Percentiles rank a stretch among this genome's conserved stretches.
These are phyloP conservation scores for Oryzias dopingdopingensis DNA, from an alignment of 2,797 vertebrate species.

Conservation along the genomic window DNA sequence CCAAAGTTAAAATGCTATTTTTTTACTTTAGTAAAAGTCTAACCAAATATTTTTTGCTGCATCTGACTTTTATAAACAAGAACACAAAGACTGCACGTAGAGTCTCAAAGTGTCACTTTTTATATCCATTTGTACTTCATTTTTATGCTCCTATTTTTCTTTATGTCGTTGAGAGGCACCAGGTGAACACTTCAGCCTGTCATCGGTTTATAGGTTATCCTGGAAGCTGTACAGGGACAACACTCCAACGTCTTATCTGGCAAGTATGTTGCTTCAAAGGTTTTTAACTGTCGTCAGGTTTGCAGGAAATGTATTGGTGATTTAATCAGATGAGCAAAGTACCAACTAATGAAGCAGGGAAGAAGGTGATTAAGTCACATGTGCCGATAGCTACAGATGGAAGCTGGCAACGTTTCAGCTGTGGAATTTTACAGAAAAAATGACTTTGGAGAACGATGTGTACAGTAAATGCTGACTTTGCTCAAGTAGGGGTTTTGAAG, in stretches of 20 bases:
- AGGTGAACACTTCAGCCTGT: background rate
- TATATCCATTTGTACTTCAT: background rate
- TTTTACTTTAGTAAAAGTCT: too few species aligned
- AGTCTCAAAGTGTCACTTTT: background rate
- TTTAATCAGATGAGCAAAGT: slow-evolving; percentile 23
- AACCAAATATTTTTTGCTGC: too few species aligned
- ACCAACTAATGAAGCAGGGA: slow-evolving; percentile 20
- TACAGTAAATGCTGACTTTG: background rate
- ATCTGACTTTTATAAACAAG: too few species aligned
- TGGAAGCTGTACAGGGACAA: background rate
- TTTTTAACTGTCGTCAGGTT: slow-evolving; percentile 26
- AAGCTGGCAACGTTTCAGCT: slow-evolving; percentile 33
- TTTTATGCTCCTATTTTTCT: background rate
- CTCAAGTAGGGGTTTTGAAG: too few species aligned
- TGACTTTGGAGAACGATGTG: slow-evolving; percentile 2
- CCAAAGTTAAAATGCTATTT: background rate
- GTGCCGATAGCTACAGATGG: slow-evolving; percentile 21
- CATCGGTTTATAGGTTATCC: background rate
- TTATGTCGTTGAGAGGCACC: background rate
- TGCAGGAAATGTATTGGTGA: slow-evolving; percentile 11
- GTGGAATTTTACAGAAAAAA: slow-evolving; percentile 29
- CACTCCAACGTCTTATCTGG: background rate
- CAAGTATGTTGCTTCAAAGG: slow-evolving; percentile 20
- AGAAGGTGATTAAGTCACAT: slow-evolving; percentile 27
- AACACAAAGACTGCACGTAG: too few species aligned